Evolutionary conservation across 2,888 invertebrate genomes (phyloP), one percentile per base, ranked within the genome.

Genomic region (Leptinotarsa rubiginosa): DNA sequence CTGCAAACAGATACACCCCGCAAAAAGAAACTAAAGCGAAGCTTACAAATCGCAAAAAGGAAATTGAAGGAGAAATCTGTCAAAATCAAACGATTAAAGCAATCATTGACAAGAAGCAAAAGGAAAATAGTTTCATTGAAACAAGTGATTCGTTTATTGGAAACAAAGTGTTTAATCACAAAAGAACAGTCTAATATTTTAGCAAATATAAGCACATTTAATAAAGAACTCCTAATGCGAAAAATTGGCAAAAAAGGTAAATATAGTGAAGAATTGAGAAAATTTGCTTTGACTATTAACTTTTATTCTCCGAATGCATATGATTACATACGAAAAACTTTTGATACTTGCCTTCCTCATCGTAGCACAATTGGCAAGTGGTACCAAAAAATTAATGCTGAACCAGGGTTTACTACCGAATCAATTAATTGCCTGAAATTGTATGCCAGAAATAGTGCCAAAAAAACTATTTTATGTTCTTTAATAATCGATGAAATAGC

Each of bases 241-340:
- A 47, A 69, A 75, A 65, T 50, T 54, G 20, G 67, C 54, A 31
- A 18, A 77, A 73, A 68, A 76, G 49, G 65, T 69, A 25, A 16
- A 65, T 72, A 74, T 74, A 64, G 69, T 65, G 72, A 69, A 50
- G 76, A 78, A 47, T 62, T 78, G 56, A 25, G 75, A 31, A 70
- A 73, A 64, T 78, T 78, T 75, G 76, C 76, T 18, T 65, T 73
- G 22, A 78, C 75, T n/a, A 65, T 75, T 69, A 74, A 66, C 59
- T 77, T 75, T 74, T 78, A 67, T 69, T 78, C 76, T 3, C 75
- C 78, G 10, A 82, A 81, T 75, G 86, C 82, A 1, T 85, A 86
- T 73, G 70, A 80, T 16, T 86, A 84, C 78, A 83, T 86, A 2
- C 70, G 86, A 75, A 72, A 84, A 78, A 80, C 77, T 62, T 87